phyloP scores from a whole-genome alignment of 2,113 vertebrate species.

The Turnix velox region DNA sequence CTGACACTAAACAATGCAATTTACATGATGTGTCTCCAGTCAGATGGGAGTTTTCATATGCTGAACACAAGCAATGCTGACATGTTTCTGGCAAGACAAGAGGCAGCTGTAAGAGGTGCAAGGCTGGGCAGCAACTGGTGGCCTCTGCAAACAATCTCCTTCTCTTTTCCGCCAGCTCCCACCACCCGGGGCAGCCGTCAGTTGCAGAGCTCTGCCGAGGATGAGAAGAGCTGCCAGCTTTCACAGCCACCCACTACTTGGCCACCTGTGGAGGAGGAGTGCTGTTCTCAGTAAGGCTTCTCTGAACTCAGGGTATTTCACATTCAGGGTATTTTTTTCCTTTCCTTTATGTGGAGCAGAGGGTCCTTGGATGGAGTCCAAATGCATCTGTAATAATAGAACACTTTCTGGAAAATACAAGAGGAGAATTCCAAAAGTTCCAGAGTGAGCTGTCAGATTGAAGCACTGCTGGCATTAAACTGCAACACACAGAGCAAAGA shows the following conservation, averaged over 20 bases:
- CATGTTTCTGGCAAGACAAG: not conserved
- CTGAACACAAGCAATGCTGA: not conserved
- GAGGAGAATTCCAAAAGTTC: not conserved
- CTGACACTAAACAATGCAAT: not conserved
- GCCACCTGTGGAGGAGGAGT: accelerated
- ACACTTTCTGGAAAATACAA: not conserved
- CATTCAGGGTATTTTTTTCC: not conserved
- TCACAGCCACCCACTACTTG: not conserved
- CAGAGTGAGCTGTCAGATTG: not conserved
- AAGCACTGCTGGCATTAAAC: not conserved
- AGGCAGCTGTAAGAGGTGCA: too few species aligned
- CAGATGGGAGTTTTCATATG: not conserved
- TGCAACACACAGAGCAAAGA: not conserved
- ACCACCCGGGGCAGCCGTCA: not conserved
- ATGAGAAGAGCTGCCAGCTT: not conserved
- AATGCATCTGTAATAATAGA: not conserved
- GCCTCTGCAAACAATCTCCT: not conserved
- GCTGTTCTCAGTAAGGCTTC: accelerated
- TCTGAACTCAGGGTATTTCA: not conserved
- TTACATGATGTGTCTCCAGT: not conserved
- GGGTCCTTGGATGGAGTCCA: not conserved
- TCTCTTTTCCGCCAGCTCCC: not conserved
- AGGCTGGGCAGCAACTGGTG: not conserved
- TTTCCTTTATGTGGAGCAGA: not conserved
- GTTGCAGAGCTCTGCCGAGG: not conserved